Base-by-base conservation (phyloP, 2,113 vertebrate genomes). In the Lontra canadensis region DNA sequence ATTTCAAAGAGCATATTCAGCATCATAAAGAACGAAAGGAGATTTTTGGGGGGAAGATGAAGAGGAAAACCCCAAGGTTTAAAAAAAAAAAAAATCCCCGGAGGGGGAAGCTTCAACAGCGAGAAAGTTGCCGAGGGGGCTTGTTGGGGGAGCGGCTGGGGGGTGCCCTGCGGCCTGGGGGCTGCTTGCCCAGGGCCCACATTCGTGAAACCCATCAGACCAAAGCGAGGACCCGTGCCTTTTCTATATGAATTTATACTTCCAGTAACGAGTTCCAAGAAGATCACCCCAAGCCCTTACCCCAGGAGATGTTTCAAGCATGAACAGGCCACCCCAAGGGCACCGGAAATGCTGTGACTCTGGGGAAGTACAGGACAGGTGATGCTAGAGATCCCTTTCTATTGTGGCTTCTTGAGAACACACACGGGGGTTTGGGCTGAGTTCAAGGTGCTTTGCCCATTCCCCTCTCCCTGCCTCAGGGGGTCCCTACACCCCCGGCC, bases 161-260 rank as follows among this genome's bases (percentile, higher is more conserved):
- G 49, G 71, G 39, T 39, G 14, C 12, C 2, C 4, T 20, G 74
- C 14, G 52, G 26, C 61, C 81, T 26, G 25, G 39, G 44, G 29
- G 12, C 71, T 61, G 65, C 29, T 57, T 17, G 17, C 61, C 2
- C 5, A 34, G 9, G 47, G 47, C 14, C 23, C 69, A 17, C 1
- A 0, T 13, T 23, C 0, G 1, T 20, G 49, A 79, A n/a, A 47
- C 36, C 25, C 36, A 26, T 0, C 0, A 0, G 21, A 52, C 26
- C n/a, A 44, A 9, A 21, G 44, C 0, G 0, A 55, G 9, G 20
- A 63, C 10, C 44, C 18, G 21, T 0, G 2, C 23, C 42, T 86
- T 71, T 73, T 55, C 73, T 57, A 0, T 25, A 6, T 47, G 49
- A 34, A 42, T 14, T 80, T 8, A 71, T 1, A 71, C n/a, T 73